These are phyloP conservation scores for Caenorhabditis sp. DNA, from an alignment of 2,888 invertebrate genomes.

Conservation along the genomic window DNA sequence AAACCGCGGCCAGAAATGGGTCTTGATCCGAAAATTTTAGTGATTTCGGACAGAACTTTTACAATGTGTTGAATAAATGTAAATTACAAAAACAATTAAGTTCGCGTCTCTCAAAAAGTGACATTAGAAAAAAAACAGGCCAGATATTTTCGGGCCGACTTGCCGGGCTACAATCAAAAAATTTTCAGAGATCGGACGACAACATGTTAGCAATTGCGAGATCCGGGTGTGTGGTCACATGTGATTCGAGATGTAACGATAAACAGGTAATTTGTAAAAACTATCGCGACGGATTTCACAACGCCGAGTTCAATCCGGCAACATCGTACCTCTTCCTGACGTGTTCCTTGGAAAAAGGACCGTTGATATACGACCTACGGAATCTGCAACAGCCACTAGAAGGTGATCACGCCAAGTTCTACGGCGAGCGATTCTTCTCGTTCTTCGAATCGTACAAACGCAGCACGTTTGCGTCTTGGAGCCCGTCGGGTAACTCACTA, in stretches of 20 bases:
- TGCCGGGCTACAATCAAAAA: no score
- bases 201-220: not conserved
- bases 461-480: slow-evolving; percentile 13
- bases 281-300: not conserved
- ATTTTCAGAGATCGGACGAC: slow-evolving; percentile 2
- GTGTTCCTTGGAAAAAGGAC: slow-evolving; percentile 5
- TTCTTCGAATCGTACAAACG: not conserved
- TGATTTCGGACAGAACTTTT: no score
- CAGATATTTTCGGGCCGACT: no score
- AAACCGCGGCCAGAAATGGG: no score
- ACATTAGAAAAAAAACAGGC: no score
- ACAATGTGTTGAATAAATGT: no score
- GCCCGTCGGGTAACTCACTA: slow-evolving; percentile 41
- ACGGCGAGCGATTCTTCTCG: not conserved
- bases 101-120: no score
- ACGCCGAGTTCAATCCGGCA: slow-evolving; percentile 28
- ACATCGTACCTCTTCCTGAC: slow-evolving; percentile 13
- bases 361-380: slow-evolving; percentile 25
- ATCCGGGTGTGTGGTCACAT: not conserved
- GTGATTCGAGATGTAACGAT: not conserved
- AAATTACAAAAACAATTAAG: no score
- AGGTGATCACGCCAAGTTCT: no score
- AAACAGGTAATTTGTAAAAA: not conserved
- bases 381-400: not conserved
- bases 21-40: no score